Evolutionary conservation across 1,140 invertebrate species (phyloP).

Genomic region (Brachionus manjavacas): DNA sequence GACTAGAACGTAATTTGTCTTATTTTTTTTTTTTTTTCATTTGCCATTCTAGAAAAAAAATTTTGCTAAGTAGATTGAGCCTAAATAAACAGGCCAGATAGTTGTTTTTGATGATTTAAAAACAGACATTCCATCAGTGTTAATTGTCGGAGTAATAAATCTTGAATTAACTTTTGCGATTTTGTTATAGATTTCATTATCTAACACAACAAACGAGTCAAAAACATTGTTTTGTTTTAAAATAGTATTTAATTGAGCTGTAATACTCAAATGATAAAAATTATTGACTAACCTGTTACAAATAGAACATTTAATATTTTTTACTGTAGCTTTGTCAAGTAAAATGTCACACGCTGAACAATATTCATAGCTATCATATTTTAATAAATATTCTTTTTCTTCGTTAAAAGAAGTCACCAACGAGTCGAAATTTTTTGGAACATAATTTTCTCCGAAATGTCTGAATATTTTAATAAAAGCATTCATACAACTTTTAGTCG

Average conservation of each 20-base stretch:
- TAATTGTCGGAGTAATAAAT: conserved; percentile 3
- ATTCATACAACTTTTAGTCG: background rate
- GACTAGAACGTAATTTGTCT: background rate
- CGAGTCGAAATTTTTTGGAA: background rate
- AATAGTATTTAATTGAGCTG: background rate
- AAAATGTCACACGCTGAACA: background rate
- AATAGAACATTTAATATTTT: background rate
- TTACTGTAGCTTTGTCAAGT: background rate
- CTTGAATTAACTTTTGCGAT: background rate
- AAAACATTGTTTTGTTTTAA: background rate
- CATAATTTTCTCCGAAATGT: background rate
- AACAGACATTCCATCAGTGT: background rate
- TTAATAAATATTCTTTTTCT: background rate
- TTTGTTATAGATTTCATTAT: background rate
- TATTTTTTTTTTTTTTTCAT: background rate
- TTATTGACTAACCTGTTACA: background rate
- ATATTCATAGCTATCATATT: background rate
- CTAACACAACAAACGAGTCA: background rate
- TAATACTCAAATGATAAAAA: background rate
- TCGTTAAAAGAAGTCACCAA: background rate
- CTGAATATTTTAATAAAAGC: background rate
- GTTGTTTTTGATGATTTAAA: conserved; percentile 3
- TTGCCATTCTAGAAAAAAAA: background rate
- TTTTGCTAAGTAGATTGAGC: background rate
- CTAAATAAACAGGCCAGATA: conserved; percentile 17